Base-by-base conservation (phyloP, 2,797 vertebrate species). In the Scarus forsteni region DNA sequence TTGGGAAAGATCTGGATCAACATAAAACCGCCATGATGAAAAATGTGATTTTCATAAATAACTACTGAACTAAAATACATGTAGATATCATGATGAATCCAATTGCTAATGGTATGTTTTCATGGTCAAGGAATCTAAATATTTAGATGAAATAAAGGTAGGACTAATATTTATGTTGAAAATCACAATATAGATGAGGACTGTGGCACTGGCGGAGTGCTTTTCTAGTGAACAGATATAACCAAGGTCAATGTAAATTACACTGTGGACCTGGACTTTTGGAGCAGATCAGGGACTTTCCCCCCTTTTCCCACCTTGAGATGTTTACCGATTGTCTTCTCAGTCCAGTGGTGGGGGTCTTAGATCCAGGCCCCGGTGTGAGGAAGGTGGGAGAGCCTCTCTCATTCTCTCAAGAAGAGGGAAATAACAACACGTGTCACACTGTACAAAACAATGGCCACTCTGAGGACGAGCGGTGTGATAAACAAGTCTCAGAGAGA, bases 401-500 rank as follows among this genome's bases (percentile, higher is more conserved):
- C 60, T 74, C 53, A 66, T 70, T 83, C 77, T 75, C 83, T 79
- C 58, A 83, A 68, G 60, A 81, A 27, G 48, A 70, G 87, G 93
- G 90, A 94, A 95, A 94, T 91, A 93, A 93, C 91, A 93, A 85
- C 89, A 90, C 86, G 85, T 88, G 85, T 73, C 73, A 1, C 46
- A 44, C 60, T 76, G 81, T 73, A 72, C 49, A 57, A 55, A 92
- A 95, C 93, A 95, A 94, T 94, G 82, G 86, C 67, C 43, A 80
- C 69, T 66, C 60, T 59, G 49, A 64, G 60, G 85, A 88, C 82
- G 71, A 77, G 71, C 67, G 45, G 38, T 53, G 67, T 77, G 75
- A 84, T 75, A 91, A 90, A 92, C 66, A 78, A 84, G 54, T 36
- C 63, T 57, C 3, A 35, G 5, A 50, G 59, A 36, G 56, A 55